A percentile compares a stretch with the other conserved stretches of the same genome.
Evolutionary conservation across 2,888 invertebrate species (phyloP).

Genomic region (Troides aeacus): DNA sequence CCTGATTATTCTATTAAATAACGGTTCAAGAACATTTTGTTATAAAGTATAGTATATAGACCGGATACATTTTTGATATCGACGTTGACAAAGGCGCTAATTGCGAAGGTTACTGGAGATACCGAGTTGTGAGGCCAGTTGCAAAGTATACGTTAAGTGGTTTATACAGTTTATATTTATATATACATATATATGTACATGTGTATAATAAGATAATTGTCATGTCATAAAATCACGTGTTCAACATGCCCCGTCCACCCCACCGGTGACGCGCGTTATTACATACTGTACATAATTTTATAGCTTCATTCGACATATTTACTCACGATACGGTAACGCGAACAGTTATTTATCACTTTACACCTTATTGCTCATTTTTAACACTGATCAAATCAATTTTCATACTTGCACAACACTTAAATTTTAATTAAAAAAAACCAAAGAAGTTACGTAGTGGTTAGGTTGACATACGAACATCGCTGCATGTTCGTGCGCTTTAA

Average conservation of each 20-base stretch:
- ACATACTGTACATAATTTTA: conserved; percentile 4
- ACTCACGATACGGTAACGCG: conserved; percentile 2
- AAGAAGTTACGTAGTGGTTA: too few relatives aligned
- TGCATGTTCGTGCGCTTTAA: too few relatives aligned
- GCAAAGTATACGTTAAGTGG: neutral
- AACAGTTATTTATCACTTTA: neutral
- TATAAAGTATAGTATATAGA: too few relatives aligned
- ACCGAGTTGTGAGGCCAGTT: neutral
- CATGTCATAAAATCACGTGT: conserved; percentile 16
- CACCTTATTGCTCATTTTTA: too few relatives aligned
- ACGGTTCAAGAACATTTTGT: too few relatives aligned
- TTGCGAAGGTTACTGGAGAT: neutral
- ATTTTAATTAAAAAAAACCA: too few relatives aligned
- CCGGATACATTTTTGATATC: neutral
- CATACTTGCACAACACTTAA: too few relatives aligned
- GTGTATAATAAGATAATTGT: conserved; percentile 1
- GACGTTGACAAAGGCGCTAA: neutral
- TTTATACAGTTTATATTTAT: too few relatives aligned
- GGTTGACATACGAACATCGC: too few relatives aligned
- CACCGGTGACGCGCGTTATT: neutral
- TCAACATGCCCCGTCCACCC: neutral
- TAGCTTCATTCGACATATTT: neutral
- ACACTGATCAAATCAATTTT: too few relatives aligned
- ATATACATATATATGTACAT: too few relatives aligned
- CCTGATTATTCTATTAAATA: too few relatives aligned